Evolutionary conservation across 1,140 invertebrate species (phyloP).

Genomic region (Caenorhabditis latens): DNA sequence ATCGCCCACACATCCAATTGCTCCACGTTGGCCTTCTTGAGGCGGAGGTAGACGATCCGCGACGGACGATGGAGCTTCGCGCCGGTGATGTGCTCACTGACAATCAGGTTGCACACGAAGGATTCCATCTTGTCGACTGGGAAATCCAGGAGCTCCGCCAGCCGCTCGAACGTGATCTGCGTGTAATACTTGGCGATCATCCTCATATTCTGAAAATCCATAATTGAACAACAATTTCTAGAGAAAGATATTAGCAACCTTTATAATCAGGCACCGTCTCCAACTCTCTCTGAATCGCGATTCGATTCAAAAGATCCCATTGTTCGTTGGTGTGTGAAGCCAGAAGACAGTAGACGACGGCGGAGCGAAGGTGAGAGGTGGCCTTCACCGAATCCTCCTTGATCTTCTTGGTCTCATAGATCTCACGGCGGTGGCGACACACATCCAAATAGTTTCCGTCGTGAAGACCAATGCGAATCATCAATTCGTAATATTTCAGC

Average conservation of each 20-base stretch:
- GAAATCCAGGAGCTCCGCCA: constrained; percentile 92
- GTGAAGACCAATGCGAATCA: constrained; percentile 97
- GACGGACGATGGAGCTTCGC: constrained; percentile 77
- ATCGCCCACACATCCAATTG: constrained; percentile 94
- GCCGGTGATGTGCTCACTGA: constrained; percentile 82
- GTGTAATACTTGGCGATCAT: constrained; percentile 99
- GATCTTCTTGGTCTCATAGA: constrained; percentile 84
- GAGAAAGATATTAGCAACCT: constrained; percentile 70
- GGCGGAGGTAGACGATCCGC: constrained; percentile 73
- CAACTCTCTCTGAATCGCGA: constrained; percentile 90
- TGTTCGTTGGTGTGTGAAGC: constrained; percentile 98
- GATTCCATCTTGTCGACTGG: constrained; percentile 91
- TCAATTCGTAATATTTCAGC: constrained; percentile 93
- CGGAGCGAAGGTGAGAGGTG: constrained; percentile 84
- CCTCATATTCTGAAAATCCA: constrained; percentile 88
- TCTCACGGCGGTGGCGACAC: constrained; percentile 90
- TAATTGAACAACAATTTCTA: neutral
- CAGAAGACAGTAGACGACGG: constrained; percentile 91
- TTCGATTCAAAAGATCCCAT: constrained; percentile 92
- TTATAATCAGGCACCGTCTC: constrained; percentile 93
- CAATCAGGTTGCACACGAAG: constrained; percentile 93
- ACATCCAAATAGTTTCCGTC: constrained; percentile 92
- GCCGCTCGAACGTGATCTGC: constrained; percentile 88
- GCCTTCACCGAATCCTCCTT: constrained; percentile 80
- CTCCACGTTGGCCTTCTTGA: constrained; percentile 90